Conservation (phyloP, 35 echinoderm and acorn worm species). For the Hemicentrotus pulcherrimus region DNA sequence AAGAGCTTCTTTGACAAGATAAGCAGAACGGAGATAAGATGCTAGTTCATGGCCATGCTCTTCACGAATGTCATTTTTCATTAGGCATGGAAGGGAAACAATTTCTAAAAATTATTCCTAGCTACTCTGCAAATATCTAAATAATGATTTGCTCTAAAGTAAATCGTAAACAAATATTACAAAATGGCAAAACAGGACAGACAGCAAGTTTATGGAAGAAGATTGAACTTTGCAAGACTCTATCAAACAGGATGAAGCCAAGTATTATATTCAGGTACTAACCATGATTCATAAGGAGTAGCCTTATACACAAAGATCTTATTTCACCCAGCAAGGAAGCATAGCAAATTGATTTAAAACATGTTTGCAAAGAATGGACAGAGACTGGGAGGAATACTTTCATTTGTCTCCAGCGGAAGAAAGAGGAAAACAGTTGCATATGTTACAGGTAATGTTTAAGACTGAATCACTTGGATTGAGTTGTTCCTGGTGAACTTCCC, state of each 20-base stretch:
- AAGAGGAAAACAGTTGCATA: neutral
- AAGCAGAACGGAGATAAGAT: neutral
- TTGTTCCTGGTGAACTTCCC: neutral
- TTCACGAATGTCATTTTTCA: neutral
- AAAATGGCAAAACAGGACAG: neutral
- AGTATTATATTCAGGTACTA: neutral
- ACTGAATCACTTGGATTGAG: neutral
- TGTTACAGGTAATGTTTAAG: neutral
- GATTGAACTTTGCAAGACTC: neutral
- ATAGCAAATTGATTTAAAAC: neutral
- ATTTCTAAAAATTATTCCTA: neutral
- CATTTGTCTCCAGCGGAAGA: constrained; percentile 9
- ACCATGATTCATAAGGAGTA: constrained; percentile 1
- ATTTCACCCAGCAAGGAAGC: neutral
- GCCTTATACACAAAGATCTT: neutral
- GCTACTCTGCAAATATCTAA: neutral
- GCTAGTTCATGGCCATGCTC: constrained; percentile 6
- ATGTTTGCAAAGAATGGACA: neutral
- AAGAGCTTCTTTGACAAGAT: neutral
- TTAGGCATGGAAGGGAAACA: neutral
- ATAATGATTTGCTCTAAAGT: neutral
- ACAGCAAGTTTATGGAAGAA: neutral
- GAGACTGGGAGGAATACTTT: neutral
- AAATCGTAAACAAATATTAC: neutral
- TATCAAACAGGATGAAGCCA: neutral